Conservation (phyloP, 2,797 vertebrate genomes). For the Girardinus metallicus region DNA sequence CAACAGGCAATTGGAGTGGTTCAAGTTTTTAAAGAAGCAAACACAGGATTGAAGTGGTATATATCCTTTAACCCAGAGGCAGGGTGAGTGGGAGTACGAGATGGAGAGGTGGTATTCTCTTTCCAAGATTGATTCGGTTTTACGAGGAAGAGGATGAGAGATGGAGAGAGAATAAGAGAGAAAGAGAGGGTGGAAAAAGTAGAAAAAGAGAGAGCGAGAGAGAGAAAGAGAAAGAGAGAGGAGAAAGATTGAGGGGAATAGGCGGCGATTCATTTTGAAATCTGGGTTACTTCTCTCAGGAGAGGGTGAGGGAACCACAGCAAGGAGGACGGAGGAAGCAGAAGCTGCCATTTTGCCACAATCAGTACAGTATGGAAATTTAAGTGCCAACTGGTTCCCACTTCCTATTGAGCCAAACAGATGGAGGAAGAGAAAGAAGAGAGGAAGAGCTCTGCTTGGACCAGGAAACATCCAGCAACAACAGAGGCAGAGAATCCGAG, state of each 20-base stretch:
- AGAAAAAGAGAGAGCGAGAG: slow-evolving; percentile 32
- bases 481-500: not conserved
- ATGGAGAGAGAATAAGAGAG: slow-evolving; percentile 54
- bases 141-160: slow-evolving; percentile 73
- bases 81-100: slow-evolving; percentile 76
- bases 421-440: slow-evolving; percentile 17
- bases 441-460: slow-evolving; percentile 23
- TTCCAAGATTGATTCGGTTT: slow-evolving; percentile 84
- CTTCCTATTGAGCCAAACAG: slow-evolving; percentile 53
- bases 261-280: slow-evolving; percentile 84
- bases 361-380: slow-evolving; percentile 56
- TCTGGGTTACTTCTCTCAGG: slow-evolving; percentile 87
- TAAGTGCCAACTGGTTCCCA: slow-evolving; percentile 58
- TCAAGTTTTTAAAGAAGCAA: slow-evolving; percentile 75
- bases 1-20: slow-evolving; percentile 54
- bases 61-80: slow-evolving; percentile 79
- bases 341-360: slow-evolving; percentile 76
- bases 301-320: slow-evolving; percentile 76
- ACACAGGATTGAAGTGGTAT: slow-evolving; percentile 67
- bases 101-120: slow-evolving; percentile 80
- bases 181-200: slow-evolving; percentile 28
- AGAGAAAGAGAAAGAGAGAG: slow-evolving; percentile 53
- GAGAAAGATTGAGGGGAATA: slow-evolving; percentile 70
- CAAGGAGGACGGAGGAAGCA: slow-evolving; percentile 68
- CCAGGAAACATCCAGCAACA: slow-evolving; percentile 34